Conservation (phyloP, 2,113 vertebrate species). For the Gobius niger region DNA sequence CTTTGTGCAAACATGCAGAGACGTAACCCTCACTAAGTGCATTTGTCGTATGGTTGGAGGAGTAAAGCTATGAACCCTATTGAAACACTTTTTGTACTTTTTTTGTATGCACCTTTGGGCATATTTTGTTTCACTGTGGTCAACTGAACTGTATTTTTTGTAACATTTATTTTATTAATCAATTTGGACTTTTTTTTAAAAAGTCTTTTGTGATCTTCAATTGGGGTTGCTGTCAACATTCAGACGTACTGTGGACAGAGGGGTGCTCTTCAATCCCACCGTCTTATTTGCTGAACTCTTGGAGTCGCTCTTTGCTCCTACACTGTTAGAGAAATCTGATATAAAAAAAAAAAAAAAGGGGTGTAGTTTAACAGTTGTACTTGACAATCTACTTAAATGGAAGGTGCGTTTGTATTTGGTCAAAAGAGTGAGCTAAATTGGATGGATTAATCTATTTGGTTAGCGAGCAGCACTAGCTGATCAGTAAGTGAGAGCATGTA, state of each 20-base stretch:
- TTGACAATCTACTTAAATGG: constrained; percentile 26
- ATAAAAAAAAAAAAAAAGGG: constrained; percentile 36
- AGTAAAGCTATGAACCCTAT: constrained; percentile 88
- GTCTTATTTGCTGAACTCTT: constrained; percentile 80
- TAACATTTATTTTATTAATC: constrained; percentile 65
- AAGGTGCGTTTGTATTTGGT: constrained; percentile 33
- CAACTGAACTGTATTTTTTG: constrained; percentile 53
- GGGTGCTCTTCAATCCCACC: constrained; percentile 82
- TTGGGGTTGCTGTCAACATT: constrained; percentile 63
- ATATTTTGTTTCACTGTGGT: constrained; percentile 50
- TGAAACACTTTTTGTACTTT: constrained; percentile 74
- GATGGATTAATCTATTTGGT: constrained; percentile 17
- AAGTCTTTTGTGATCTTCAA: constrained; percentile 64
- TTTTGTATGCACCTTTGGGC: constrained; percentile 57
- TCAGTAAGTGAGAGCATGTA: constrained; percentile 46
- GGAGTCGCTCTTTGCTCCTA: constrained; percentile 62
- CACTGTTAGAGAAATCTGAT: constrained; percentile 54
- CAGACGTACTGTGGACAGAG: constrained; percentile 73
- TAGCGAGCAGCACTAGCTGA: constrained; percentile 38
- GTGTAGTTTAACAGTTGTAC: constrained; percentile 36
- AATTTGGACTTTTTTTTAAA: constrained; percentile 73
- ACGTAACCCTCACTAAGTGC: constrained; percentile 64
- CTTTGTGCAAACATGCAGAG: constrained; percentile 74
- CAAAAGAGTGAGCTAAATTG: constrained; percentile 51
- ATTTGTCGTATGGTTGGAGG: constrained; percentile 76